Evolutionary conservation across 2,888 invertebrate species (phyloP).

Genomic region (Diogma glabrata): DNA sequence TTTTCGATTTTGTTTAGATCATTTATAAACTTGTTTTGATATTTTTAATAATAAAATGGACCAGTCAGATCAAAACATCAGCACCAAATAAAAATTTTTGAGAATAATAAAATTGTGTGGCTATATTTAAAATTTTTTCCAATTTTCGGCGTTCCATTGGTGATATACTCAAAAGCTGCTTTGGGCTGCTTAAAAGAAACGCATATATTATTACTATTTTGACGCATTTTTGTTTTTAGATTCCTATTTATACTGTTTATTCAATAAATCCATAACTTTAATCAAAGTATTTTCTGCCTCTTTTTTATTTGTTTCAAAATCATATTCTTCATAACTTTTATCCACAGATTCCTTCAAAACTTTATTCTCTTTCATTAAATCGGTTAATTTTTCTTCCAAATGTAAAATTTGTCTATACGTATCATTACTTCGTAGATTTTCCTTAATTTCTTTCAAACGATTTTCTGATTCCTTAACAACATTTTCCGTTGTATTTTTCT

Average conservation of each 20-base stretch:
- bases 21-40: too few species aligned
- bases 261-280: slow-evolving; percentile 6
- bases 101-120: too few species aligned
- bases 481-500: slow-evolving; percentile 20
- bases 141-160: too few species aligned
- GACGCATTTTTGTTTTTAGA: too few species aligned
- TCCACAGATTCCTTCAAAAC: slow-evolving; percentile 17
- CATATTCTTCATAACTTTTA: slow-evolving; percentile 3
- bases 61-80: too few species aligned
- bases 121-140: too few species aligned
- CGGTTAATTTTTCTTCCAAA: slow-evolving; percentile 21
- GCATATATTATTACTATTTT: too few species aligned
- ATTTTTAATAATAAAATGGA: too few species aligned
- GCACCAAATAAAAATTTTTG: too few species aligned
- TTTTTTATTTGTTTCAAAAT: background rate
- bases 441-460: slow-evolving; percentile 20
- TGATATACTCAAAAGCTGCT: too few species aligned
- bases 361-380: slow-evolving; percentile 21
- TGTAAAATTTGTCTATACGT: slow-evolving; percentile 22
- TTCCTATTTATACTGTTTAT: background rate
- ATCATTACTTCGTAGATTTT: slow-evolving; percentile 20
- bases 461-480: slow-evolving; percentile 19
- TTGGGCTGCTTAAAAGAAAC: too few species aligned
- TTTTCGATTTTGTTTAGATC: too few species aligned
- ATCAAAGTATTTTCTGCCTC: background rate